A percentile compares a stretch with the other conserved stretches of the same genome.
phyloP scores from a whole-genome alignment of 2,113 vertebrate genomes.

The Archilochus colubris region DNA sequence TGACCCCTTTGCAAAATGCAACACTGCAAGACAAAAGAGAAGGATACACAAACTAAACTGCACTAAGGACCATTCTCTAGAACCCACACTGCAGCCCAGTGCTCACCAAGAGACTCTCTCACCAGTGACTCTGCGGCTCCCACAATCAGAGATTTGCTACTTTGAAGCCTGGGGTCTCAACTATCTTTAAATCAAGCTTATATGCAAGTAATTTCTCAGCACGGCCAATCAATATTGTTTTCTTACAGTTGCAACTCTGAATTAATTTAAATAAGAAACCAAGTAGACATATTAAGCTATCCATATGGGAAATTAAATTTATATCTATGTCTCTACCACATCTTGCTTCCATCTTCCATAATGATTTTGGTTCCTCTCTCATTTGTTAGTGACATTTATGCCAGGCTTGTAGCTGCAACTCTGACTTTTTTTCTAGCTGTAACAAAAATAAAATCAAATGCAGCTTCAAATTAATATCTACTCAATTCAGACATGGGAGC shows the following conservation, averaged over 20 bases:
- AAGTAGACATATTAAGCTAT: background rate
- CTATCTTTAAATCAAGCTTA: background rate
- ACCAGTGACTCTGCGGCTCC: background rate
- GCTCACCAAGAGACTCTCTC: background rate
- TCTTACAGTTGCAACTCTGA: background rate
- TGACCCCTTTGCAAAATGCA: background rate
- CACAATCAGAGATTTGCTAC: background rate
- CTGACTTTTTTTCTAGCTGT: background rate
- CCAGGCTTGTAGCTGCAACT: background rate
- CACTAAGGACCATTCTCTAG: background rate
- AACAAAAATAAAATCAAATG: background rate
- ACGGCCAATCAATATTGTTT: background rate
- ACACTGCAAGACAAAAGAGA: background rate
- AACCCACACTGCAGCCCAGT: background rate
- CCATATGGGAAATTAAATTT: background rate
- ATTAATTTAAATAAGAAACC: background rate
- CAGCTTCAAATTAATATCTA: background rate
- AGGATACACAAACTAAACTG: background rate
- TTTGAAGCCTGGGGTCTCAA: accelerated
- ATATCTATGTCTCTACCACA: background rate
- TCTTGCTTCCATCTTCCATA: background rate
- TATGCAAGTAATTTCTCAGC: background rate
- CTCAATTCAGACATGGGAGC: background rate
- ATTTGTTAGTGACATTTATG: background rate
- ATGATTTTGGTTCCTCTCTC: background rate